Evolutionary conservation across 2,888 invertebrate genomes (phyloP), one percentile per base, ranked within the genome.

Genomic region (Exocentrus adspersus): DNA sequence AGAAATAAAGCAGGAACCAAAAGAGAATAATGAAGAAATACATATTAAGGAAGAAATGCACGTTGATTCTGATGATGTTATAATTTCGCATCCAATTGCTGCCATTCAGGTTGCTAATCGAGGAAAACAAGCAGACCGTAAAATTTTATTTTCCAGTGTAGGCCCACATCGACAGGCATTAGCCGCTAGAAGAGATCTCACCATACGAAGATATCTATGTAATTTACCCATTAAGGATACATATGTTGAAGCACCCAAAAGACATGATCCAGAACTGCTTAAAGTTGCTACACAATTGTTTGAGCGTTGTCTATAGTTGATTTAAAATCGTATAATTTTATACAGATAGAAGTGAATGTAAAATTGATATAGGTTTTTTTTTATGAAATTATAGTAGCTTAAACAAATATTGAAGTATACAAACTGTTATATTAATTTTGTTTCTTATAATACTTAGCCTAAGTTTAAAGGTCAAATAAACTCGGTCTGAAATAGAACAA

Each of bases 181-280:
- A 50, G 92, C 92, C 71, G 93, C 94, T 5, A 86, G 94, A 14
- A 86, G 91, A 54, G 95, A 95, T 79, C 83, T 94, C 62, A 89
- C 90, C 21, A 86, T 94, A 64, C 85, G 91, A 6, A 83, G 91
- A 28, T 89, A 89, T 77, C 80, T 93, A 48, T 91, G 91, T 76
- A 87, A 89, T 71, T 81, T 91, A 72, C 90, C 91, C 0, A 84
- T 88, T 1, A 86, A 87, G 3, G 90, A 91, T 71, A 70, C 77
- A 10, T 81, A 78, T 66, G 81, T 80, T 19, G 82, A 82, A 75
- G 76, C 81, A 21, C 82, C 81, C 0, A 81, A 80, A 69, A 72
- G 78, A 50, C 81, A 81, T 30, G 80, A 83, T 72, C 79, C 82
- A 0, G 82, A 83, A 62, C 68, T 83, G 45, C 78, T 80, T 56